Conservation (phyloP, 2,888 invertebrate genomes). For the Drosophila helvetica region DNA sequence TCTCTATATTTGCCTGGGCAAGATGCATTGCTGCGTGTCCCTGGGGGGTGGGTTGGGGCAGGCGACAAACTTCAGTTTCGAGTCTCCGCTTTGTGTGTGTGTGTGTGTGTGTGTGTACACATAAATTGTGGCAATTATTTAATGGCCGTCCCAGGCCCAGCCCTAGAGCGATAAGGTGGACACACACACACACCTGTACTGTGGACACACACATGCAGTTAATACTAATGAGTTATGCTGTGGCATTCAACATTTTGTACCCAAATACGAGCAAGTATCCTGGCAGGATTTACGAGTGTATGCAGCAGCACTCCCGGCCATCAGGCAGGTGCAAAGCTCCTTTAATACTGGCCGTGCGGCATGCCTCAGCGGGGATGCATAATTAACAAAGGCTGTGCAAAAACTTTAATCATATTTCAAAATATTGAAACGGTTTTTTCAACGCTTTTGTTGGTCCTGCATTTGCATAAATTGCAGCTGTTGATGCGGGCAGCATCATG, state of each 20-base stretch:
- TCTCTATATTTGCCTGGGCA: slow-evolving; percentile 62
- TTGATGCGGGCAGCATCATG: slow-evolving; percentile 11
- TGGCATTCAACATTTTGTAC: slow-evolving; percentile 45
- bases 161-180: slow-evolving; percentile 59
- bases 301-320: not conserved
- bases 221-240: slow-evolving; percentile 77
- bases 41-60: slow-evolving; percentile 4
- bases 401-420: no score
- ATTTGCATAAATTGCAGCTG: slow-evolving; percentile 44
- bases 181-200: slow-evolving; percentile 22
- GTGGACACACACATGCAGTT: slow-evolving; percentile 43
- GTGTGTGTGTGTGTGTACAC: slow-evolving; percentile 67
- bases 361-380: no score
- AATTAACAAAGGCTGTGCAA: no score
- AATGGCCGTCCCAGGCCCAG: slow-evolving; percentile 53
- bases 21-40: slow-evolving; percentile 59
- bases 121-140: slow-evolving; percentile 76
- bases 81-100: slow-evolving; percentile 36
- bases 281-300: slow-evolving; percentile 4
- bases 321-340: no score
- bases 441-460: slow-evolving; percentile 28
- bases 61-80: slow-evolving; percentile 39
- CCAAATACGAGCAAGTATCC: slow-evolving; percentile 24
- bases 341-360: no score
- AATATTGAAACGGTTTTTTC: slow-evolving; percentile 13